Evolutionary conservation across 2,888 invertebrate genomes (phyloP).

Genomic region (Laothoe populi): DNA sequence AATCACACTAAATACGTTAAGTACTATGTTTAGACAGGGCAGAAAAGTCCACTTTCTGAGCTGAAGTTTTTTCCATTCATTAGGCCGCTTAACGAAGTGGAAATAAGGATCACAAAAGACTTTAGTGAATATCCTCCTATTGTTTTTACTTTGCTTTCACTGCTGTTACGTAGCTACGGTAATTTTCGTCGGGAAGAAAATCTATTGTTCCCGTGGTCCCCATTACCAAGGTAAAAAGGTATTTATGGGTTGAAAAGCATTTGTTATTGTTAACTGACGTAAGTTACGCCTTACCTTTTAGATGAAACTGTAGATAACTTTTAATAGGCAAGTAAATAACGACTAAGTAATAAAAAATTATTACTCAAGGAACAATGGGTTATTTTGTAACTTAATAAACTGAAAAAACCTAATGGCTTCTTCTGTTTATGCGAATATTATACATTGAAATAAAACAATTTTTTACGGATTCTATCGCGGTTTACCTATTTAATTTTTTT

Average conservation of each 20-base stretch:
- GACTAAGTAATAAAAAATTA: background rate
- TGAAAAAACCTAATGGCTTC: too few relatives aligned
- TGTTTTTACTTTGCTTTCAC: constrained; percentile 31
- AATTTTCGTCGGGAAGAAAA: constrained; percentile 27
- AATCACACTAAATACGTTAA: constrained; percentile 1
- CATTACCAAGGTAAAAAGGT: constrained; percentile 24
- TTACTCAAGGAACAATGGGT: too few relatives aligned
- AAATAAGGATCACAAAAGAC: constrained; percentile 41
- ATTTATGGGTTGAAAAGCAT: constrained; percentile 14
- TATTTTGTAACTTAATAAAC: background rate
- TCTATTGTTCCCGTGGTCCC: constrained; percentile 29
- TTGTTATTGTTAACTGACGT: constrained; percentile 9
- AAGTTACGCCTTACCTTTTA: constrained; percentile 2
- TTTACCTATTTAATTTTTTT: too few relatives aligned
- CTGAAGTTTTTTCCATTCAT: constrained; percentile 43
- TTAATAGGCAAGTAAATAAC: background rate
- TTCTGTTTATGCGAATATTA: too few relatives aligned
- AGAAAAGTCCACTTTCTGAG: constrained; percentile 15
- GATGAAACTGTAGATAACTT: background rate
- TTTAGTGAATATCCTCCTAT: constrained; percentile 33
- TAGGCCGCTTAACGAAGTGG: constrained; percentile 44
- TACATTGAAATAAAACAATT: too few relatives aligned
- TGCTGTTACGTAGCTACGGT: constrained; percentile 15
- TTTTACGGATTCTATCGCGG: too few relatives aligned
- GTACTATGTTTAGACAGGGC: constrained; percentile 1